Evolutionary conservation across 2,888 invertebrate species (phyloP), one percentile per base, ranked within the genome.

Genomic region (Entomobrya proxima): DNA sequence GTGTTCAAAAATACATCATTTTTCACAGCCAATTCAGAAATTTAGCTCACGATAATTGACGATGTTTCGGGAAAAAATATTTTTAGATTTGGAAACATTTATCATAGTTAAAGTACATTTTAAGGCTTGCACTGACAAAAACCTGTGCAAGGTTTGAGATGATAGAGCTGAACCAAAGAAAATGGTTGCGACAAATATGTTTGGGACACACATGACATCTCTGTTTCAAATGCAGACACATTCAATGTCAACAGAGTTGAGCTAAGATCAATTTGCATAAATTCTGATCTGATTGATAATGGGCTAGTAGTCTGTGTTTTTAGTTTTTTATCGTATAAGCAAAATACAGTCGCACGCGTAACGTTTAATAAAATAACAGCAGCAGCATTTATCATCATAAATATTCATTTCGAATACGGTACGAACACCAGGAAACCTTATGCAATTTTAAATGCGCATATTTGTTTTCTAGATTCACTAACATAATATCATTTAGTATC

Each of bases 71-170:
- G n/a, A n/a, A 64, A 64, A 64, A 64, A 64, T 64, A 64, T 64
- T n/a, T 64, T 64, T 35, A 35, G 7, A 21, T 64, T 18, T 13
- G 21, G 52, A 18, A 21, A 18, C n/a, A 7, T n/a, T 52, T 24
- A 15, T 15, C 32, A 64, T 35, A 6, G 35, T 64, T n/a, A n/a
- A 61, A 4, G 18, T 47, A 21, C 52, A 52, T 67, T 37, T 67
- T 67, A 67, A 67, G 64, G 64, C 64, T 67, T 67, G 64, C 64
- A 67, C 61, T 18, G 61, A 58, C 61, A 67, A 67, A n/a, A n/a
- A n/a, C n/a, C 0, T 5, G 64, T 67, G 64, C 64, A 67, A 67
- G 64, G 35, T 67, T 67, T 35, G 35, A 37, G 18, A 37, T 37
- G 35, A 13, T 67, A 24, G 6, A 15, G 44, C 44, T 9, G 44